Percentiles rank a stretch among this genome's conserved stretches.
phyloP scores from a whole-genome alignment of 2,113 vertebrate genomes.

The Antechinus flavipes region DNA sequence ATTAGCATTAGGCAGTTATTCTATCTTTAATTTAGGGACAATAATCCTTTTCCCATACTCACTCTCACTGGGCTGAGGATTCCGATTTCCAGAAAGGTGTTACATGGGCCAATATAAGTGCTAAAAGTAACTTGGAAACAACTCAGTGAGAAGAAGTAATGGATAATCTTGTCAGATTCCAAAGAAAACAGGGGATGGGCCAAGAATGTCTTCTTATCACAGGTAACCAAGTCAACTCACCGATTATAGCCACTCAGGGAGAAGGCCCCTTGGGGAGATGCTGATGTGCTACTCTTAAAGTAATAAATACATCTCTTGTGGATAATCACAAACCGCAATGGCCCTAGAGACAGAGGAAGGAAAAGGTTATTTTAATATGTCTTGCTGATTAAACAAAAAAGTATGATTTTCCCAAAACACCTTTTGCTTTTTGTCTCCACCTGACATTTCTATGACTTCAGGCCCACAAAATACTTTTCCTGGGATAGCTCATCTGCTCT shows the following conservation, averaged over 20 bases:
- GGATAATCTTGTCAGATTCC: neutral
- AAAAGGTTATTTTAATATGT: neutral
- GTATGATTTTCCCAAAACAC: neutral
- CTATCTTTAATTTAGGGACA: neutral
- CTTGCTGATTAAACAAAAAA: neutral
- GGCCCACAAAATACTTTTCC: neutral
- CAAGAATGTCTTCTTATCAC: neutral
- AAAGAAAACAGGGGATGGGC: neutral
- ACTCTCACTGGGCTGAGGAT: no score
- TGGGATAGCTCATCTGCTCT: neutral
- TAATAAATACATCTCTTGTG: slow-evolving; percentile 97
- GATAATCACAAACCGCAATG: slow-evolving; percentile 94
- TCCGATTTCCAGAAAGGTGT: neutral
- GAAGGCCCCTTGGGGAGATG: slow-evolving; percentile 96
- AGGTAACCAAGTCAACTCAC: slow-evolving; percentile 80
- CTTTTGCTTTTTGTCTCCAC: neutral
- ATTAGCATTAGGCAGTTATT: neutral
- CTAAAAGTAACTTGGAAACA: neutral
- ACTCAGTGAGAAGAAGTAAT: neutral
- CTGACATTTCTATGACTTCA: neutral
- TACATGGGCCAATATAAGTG: neutral
- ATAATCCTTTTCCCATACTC: neutral
- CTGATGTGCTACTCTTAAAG: slow-evolving; percentile 96
- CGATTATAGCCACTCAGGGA: slow-evolving; percentile 98
- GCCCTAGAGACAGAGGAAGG: slow-evolving; percentile 86